A percentile compares a stretch with the other conserved stretches of the same genome.
Conservation (phyloP, 2,888 invertebrate genomes). For the Nesidiocoris tenuis region DNA sequence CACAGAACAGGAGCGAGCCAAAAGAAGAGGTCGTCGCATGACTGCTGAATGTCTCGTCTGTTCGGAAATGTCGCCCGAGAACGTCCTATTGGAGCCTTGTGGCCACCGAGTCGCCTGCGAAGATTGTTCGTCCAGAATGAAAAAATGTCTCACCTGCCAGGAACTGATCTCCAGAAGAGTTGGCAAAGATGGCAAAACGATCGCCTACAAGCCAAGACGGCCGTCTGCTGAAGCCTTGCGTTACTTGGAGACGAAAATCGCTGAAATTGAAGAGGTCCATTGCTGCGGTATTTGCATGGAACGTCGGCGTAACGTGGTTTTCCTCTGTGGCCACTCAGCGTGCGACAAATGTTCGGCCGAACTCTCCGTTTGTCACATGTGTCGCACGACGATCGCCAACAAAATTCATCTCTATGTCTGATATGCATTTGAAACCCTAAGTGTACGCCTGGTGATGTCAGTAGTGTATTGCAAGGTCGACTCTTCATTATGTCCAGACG, state of each 20-base stretch:
- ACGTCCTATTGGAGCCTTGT: conserved; percentile 71
- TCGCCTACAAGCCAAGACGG: conserved; percentile 57
- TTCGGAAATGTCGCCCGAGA: conserved; percentile 65
- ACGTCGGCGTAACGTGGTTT: conserved; percentile 74
- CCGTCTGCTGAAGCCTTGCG: conserved; percentile 67
- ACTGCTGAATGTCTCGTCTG: conserved; percentile 68
- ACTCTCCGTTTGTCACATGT: conserved; percentile 82
- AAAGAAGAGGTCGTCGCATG: conserved; percentile 5
- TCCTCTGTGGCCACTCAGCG: conserved; percentile 84
- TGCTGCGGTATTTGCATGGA: conserved; percentile 89
- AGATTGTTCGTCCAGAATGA: conserved; percentile 74
- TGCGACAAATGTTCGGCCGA: conserved; percentile 80
- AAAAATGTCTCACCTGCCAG: conserved; percentile 72
- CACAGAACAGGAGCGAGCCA: conserved; percentile 25
- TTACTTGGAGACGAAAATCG: conserved; percentile 73
- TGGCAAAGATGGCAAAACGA: conserved; percentile 56
- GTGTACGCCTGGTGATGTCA: no score
- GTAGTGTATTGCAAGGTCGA: no score
- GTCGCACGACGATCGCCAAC: conserved; percentile 71
- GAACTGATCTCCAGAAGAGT: conserved; percentile 61
- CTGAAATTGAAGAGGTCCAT: conserved; percentile 82
- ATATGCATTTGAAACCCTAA: no score
- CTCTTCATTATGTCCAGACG: no score
- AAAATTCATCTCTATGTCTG: conserved; percentile 64
- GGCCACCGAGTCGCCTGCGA: conserved; percentile 72